phyloP scores from a whole-genome alignment of 2,888 invertebrate genomes.

The Melieria crassipennis region DNA sequence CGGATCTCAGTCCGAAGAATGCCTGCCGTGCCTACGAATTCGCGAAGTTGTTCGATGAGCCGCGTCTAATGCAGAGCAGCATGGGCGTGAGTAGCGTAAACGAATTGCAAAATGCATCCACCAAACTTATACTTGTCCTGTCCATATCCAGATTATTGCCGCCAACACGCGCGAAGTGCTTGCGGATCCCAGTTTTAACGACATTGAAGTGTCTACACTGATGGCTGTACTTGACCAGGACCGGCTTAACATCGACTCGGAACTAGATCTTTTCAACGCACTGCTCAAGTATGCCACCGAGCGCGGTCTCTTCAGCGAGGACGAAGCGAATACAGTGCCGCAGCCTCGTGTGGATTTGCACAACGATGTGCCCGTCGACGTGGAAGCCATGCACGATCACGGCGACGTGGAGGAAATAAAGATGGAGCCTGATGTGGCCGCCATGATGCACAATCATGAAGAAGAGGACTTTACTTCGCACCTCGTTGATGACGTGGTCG shows the following conservation, averaged over 20 bases:
- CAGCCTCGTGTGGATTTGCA: conserved; percentile 12
- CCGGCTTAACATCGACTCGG: conserved; percentile 77
- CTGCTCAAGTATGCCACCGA: conserved; percentile 74
- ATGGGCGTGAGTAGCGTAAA: conserved; percentile 70
- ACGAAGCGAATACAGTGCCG: conserved; percentile 40
- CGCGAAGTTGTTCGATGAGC: conserved; percentile 85
- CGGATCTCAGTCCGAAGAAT: conserved; percentile 73
- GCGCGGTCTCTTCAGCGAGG: conserved; percentile 64
- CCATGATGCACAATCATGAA: conserved; percentile 55
- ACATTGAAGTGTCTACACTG: conserved; percentile 79
- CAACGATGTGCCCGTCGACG: conserved; percentile 39
- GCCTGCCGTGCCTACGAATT: conserved; percentile 88
- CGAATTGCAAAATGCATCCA: not conserved
- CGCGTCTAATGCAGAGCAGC: conserved; percentile 82
- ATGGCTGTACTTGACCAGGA: conserved; percentile 80
- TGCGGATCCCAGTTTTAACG: conserved; percentile 79
- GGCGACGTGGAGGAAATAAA: conserved; percentile 57
- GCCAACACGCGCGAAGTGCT: conserved; percentile 80
- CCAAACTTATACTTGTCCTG: not conserved
- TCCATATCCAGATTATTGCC: conserved; percentile 74
- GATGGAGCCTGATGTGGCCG: conserved; percentile 61
- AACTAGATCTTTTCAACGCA: conserved; percentile 81
- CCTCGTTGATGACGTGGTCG: conserved; percentile 53
- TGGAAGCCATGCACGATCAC: conserved; percentile 46
- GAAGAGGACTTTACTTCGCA: conserved; percentile 45